Evolutionary conservation across 2,113 vertebrate species (phyloP).

Genomic region (Heterotilapia buettikoferi): DNA sequence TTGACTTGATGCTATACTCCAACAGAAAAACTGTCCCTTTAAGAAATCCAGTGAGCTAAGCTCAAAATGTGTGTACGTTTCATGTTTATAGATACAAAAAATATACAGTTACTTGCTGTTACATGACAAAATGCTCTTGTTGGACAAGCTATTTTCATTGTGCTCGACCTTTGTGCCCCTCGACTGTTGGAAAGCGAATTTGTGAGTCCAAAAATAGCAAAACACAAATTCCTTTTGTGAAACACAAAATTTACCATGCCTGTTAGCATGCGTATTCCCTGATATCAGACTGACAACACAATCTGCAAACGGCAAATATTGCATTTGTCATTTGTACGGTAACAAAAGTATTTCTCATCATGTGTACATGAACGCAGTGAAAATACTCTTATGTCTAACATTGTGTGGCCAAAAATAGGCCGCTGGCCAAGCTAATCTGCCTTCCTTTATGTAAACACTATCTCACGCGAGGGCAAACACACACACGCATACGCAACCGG

Average conservation of each 20-base stretch:
- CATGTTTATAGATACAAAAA: not conserved
- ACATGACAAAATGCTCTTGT: not conserved
- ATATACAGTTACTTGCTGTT: not conserved
- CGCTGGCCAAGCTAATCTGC: conserved; percentile 26
- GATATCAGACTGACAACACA: not conserved
- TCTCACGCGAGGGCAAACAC: not conserved
- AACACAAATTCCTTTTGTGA: not conserved
- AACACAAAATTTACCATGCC: not conserved
- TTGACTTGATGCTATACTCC: not conserved
- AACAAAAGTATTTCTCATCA: not conserved
- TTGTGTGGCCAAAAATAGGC: conserved; percentile 26
- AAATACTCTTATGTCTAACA: not conserved
- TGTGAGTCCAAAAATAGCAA: not conserved
- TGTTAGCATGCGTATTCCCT: not conserved
- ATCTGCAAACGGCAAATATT: not conserved
- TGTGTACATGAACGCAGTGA: not conserved
- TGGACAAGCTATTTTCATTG: not conserved
- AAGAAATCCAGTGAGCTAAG: not conserved
- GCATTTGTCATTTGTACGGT: not conserved
- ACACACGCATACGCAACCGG: not conserved
- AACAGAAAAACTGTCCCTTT: not conserved
- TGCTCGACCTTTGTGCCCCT: not conserved
- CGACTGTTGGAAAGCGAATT: not conserved
- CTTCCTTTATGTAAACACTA: conserved; percentile 50
- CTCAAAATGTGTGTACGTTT: not conserved